A percentile compares a stretch with the other conserved stretches of the same genome.
Conservation (phyloP, 2,888 invertebrate species). For the Erpobdella octoculata region DNA sequence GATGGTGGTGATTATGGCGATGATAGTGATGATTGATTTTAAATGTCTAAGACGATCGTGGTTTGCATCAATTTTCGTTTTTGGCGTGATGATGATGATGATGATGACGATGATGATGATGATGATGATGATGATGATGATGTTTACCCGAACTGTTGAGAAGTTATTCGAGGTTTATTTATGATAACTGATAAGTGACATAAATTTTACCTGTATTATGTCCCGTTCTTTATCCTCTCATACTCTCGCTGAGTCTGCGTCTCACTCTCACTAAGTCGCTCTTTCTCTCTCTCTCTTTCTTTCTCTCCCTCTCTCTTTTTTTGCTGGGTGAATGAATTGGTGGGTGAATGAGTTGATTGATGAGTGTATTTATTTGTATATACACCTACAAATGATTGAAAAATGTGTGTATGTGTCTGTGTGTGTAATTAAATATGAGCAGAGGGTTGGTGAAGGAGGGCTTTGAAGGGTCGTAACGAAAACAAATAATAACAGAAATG, state of each 20-base stretch:
- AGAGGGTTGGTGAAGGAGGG: too few relatives aligned
- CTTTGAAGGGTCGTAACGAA: too few relatives aligned
- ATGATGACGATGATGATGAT: conserved; percentile 12
- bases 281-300: conserved; percentile 32
- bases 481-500: too few relatives aligned
- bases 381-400: too few relatives aligned
- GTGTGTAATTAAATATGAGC: too few relatives aligned
- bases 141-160: not conserved
- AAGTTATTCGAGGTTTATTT: not conserved
- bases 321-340: too few relatives aligned
- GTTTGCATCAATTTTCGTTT: not conserved
- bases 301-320: not conserved
- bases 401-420: too few relatives aligned
- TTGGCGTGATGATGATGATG: conserved; percentile 8
- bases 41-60: not conserved
- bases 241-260: conserved; percentile 23
- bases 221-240: not conserved
- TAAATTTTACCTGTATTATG: too few relatives aligned
- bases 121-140: conserved; percentile 2
- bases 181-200: too few relatives aligned
- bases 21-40: not conserved
- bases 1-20: too few relatives aligned
- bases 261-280: conserved; percentile 31
- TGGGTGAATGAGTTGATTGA: too few relatives aligned
- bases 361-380: too few relatives aligned